Evolutionary conservation across 92 coral and sea anemone genomes (phyloP).

Genomic region (Umimayanthus kanabou): DNA sequence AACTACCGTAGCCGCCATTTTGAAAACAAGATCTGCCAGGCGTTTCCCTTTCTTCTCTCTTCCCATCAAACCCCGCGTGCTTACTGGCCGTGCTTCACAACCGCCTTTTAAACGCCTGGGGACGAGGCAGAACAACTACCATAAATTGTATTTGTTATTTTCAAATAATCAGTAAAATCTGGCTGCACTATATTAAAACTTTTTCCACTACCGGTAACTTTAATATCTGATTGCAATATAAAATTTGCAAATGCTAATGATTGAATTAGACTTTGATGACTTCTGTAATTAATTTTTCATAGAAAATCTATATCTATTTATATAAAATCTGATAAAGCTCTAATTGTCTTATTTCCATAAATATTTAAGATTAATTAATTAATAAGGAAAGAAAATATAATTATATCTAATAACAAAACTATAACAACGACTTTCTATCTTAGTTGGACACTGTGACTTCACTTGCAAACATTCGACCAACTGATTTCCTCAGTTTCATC

Average conservation of each 20-base stretch:
- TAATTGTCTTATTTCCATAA: neutral
- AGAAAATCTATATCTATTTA: neutral
- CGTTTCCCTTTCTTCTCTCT: too few relatives aligned
- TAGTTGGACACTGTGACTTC: neutral
- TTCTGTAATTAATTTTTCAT: neutral
- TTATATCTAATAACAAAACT: too few relatives aligned
- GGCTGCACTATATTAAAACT: slow-evolving; percentile 18
- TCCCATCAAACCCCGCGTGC: too few relatives aligned
- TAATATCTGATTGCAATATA: slow-evolving; percentile 16
- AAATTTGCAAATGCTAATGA: slow-evolving; percentile 7
- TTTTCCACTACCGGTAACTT: slow-evolving; percentile 17
- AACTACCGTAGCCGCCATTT: too few relatives aligned
- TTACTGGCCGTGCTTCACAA: too few relatives aligned
- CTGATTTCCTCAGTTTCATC: slow-evolving; percentile 19
- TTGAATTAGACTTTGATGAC: slow-evolving; percentile 8
- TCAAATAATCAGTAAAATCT: slow-evolving; percentile 21
- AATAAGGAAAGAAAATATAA: too few relatives aligned
- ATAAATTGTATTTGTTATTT: slow-evolving; percentile 2
- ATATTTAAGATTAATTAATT: neutral
- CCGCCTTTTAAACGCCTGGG: too few relatives aligned
- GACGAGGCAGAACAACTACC: neutral
- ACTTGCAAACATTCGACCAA: slow-evolving; percentile 32
- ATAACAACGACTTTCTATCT: too few relatives aligned
- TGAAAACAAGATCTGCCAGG: too few relatives aligned
- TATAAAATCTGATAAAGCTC: neutral